Evolutionary conservation across 1,140 invertebrate species (phyloP).

Genomic region (Pygmarrhopalites habei): DNA sequence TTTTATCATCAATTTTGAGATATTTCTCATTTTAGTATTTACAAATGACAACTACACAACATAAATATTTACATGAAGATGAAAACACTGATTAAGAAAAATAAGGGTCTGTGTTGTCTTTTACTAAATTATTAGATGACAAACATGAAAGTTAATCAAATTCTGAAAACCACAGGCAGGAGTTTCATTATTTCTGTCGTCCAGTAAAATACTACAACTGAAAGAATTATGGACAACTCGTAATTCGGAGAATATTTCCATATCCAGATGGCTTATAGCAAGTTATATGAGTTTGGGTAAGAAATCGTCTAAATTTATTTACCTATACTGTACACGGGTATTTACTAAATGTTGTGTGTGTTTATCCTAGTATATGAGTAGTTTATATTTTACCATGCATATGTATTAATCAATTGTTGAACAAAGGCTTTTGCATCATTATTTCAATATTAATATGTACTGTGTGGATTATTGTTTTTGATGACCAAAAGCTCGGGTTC

Average conservation of each 20-base stretch:
- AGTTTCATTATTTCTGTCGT: not conserved
- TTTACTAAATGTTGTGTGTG: not conserved
- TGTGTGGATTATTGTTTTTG: too few relatives aligned
- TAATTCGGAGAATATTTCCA: slow-evolving; percentile 11
- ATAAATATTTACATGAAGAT: not conserved
- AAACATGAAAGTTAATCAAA: not conserved
- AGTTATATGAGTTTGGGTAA: slow-evolving; percentile 7
- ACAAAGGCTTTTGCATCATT: too few relatives aligned
- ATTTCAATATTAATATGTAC: too few relatives aligned
- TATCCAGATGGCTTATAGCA: not conserved
- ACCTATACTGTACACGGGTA: not conserved
- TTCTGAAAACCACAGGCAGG: not conserved
- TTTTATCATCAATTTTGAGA: not conserved
- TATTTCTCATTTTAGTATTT: not conserved
- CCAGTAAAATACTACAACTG: slow-evolving; percentile 2
- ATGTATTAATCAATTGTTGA: not conserved
- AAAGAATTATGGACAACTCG: not conserved
- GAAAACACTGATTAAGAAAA: not conserved
- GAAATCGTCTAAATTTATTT: not conserved
- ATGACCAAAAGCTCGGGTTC: not conserved
- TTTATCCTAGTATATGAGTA: not conserved
- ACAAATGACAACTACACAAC: not conserved
- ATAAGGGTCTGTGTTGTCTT: not conserved
- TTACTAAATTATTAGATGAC: not conserved
- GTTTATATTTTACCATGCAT: not conserved